Percentiles rank a stretch among this genome's conserved stretches.
These are phyloP conservation scores for Drosophila histrio DNA, from an alignment of 2,888 invertebrate species.

Conservation along the genomic window DNA sequence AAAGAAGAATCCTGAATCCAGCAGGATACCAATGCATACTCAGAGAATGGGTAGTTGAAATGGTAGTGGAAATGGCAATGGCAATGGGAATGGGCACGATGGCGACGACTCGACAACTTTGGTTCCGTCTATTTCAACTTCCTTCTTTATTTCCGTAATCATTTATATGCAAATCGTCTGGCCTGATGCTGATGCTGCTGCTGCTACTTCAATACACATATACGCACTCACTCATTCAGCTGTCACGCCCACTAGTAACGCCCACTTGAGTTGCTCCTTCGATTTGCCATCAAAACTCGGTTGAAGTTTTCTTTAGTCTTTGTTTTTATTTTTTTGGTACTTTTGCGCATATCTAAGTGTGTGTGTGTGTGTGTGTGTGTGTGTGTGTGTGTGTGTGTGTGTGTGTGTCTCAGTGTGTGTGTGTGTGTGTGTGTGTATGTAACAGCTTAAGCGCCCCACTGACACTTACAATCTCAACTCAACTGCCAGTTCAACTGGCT, in stretches of 20 bases:
- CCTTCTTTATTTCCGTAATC: conserved; percentile 80
- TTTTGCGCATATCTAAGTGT: conserved; percentile 14
- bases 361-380: conserved; percentile 17
- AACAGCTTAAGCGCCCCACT: conserved; percentile 24
- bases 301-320: conserved; percentile 39
- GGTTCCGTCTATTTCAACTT: conserved; percentile 73
- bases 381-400: conserved; percentile 12
- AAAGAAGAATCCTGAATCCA: too few relatives aligned
- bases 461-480: conserved; percentile 9
- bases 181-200: too few relatives aligned
- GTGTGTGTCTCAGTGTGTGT: conserved; percentile 10
- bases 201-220: conserved; percentile 32
- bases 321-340: conserved; percentile 39
- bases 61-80: background rate
- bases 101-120: conserved; percentile 50
- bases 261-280: conserved; percentile 55
- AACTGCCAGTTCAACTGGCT: conserved; percentile 6
- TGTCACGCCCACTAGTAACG: conserved; percentile 30
- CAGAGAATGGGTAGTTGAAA: background rate
- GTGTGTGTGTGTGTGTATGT: conserved; percentile 9
- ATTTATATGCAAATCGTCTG: conserved; percentile 79
- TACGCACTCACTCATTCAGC: conserved; percentile 33
- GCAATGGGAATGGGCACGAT: background rate
- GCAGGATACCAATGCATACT: background rate
- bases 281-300: conserved; percentile 72